Percentiles rank a stretch among this genome's conserved stretches.
Conservation (phyloP, 2,113 vertebrate genomes). For the Panurus biarmicus region DNA sequence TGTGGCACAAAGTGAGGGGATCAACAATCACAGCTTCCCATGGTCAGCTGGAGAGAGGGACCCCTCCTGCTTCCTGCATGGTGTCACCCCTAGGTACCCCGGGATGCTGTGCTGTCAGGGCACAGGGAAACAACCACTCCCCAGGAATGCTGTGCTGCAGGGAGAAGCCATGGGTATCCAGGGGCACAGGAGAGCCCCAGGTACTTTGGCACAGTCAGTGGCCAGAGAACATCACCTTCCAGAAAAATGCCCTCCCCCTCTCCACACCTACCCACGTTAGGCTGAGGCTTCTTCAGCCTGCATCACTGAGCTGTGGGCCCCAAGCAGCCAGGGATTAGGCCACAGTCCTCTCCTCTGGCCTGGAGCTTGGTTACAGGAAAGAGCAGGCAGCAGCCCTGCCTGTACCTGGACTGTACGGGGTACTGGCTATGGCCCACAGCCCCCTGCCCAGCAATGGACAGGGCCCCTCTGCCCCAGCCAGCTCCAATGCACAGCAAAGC, state of each 20-base stretch:
- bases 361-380: not conserved
- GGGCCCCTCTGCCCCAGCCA: not conserved
- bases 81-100: not conserved
- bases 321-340: fast-evolving
- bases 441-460: not conserved
- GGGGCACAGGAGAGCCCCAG: not conserved
- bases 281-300: not conserved
- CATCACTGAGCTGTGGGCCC: not conserved
- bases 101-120: not conserved
- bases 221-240: not conserved
- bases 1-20: fast-evolving
- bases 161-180: not conserved
- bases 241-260: not conserved
- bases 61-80: not conserved
- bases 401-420: not conserved
- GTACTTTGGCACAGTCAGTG: not conserved
- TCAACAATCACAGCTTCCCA: not conserved
- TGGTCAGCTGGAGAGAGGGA: not conserved
- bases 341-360: not conserved
- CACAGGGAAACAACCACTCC: not conserved
- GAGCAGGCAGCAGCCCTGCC: not conserved
- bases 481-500: not conserved
- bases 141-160: not conserved
- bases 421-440: not conserved
- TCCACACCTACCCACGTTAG: not conserved